Percentiles rank a stretch among this genome's conserved stretches.
Conservation (phyloP, 2,888 invertebrate species). For the Lydus trimaculatus region DNA sequence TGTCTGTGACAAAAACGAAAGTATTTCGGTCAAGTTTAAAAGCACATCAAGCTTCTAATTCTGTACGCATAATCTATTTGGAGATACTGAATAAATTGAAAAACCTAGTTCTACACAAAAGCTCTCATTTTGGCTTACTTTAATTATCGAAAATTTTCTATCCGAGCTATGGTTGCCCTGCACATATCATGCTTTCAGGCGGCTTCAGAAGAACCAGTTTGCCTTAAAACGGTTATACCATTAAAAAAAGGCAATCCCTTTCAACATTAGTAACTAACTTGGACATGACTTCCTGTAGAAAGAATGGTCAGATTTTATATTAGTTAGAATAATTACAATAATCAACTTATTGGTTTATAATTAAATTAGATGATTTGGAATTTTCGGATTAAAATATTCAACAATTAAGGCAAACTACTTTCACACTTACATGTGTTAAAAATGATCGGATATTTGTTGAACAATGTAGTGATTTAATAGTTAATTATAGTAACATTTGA, state of each 20-base stretch:
- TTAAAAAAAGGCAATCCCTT: background rate
- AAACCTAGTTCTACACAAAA: no score
- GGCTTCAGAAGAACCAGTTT: no score
- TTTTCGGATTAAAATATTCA: background rate
- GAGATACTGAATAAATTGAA: no score
- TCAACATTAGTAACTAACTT: background rate
- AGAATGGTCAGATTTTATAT: background rate
- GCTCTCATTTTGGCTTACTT: no score
- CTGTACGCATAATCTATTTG: no score
- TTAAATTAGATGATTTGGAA: background rate
- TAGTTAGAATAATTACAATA: background rate
- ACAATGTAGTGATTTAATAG: conserved; percentile 6
- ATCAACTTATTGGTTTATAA: background rate
- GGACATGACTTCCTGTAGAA: background rate
- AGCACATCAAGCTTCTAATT: no score
- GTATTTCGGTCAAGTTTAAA: no score
- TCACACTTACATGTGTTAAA: background rate
- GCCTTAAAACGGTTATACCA: no score
- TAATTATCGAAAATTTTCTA: no score
- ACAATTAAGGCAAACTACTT: conserved; percentile 7
- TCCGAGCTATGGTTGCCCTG: no score
- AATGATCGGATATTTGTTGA: background rate
- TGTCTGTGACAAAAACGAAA: no score
- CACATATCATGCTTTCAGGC: no score
- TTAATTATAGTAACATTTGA: conserved; percentile 4